Conservation (phyloP, 1,140 invertebrate species). For the Tenebrio molitor region DNA sequence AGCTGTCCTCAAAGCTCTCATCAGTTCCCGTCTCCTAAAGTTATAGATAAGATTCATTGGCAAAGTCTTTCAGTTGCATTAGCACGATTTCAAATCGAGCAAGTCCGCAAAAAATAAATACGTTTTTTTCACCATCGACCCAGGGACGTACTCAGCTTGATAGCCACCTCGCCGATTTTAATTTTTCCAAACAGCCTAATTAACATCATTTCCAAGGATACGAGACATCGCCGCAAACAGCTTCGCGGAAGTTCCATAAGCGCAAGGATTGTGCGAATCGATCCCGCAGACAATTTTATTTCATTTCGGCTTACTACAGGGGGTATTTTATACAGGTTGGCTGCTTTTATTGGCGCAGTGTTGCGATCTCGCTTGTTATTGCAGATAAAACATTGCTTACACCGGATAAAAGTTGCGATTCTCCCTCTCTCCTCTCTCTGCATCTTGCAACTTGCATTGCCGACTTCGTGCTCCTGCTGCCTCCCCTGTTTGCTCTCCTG, state of each 20-base stretch:
- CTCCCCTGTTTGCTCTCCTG: too few species aligned
- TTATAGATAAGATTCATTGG: slow-evolving; percentile 6
- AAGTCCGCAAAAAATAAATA: too few species aligned
- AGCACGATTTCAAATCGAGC: neutral
- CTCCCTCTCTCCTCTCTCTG: too few species aligned
- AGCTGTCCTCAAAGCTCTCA: slow-evolving; percentile 1
- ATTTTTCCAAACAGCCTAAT: too few species aligned
- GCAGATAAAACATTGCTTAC: neutral
- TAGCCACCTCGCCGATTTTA: too few species aligned
- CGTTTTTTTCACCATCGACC: too few species aligned
- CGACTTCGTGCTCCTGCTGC: too few species aligned
- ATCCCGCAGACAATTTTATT: neutral
- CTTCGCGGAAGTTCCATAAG: neutral
- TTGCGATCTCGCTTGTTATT: slow-evolving; percentile 1
- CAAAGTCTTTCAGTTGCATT: neutral
- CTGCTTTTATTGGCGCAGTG: neutral
- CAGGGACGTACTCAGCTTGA: too few species aligned
- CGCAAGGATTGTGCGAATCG: slow-evolving; percentile 1
- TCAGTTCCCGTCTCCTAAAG: neutral
- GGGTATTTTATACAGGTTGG: slow-evolving; percentile 7
- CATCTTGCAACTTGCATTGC: too few species aligned
- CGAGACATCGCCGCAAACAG: neutral
- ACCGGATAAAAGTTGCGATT: neutral
- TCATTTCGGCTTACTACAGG: neutral
- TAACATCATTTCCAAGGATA: neutral